Evolutionary conservation across 1,140 invertebrate genomes (phyloP), one percentile per base, ranked within the genome.

Genomic region (Myzus persicae): DNA sequence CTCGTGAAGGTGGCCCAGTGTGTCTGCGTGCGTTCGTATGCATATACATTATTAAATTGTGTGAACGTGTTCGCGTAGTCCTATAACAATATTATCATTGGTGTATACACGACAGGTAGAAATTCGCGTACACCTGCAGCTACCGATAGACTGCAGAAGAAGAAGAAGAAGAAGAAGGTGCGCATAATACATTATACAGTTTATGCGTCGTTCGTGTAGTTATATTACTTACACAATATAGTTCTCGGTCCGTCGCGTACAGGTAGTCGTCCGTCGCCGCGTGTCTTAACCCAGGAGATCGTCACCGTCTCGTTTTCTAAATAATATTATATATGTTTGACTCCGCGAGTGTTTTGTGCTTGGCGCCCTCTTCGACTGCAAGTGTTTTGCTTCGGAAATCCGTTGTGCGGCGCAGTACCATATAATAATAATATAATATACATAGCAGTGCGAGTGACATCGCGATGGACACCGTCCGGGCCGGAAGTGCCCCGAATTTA

Each of bases 401-500:
- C 48, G 48, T 51, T 51, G 48, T 36, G 31, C n/a, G 18, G 14
- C 59, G n/a, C 20, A 76, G 59, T 20, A 14, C n/a, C 4, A 18
- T n/a, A 76, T 76, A 76, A 76, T 76, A 76, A n/a, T 76, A 76
- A 6, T 36, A n/a, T 76, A 76, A 6, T 36, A n/a, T n/a, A n/a
- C 31, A 9, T 76, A 40, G 38, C 24, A 31, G 84, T 31, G 24
- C 84, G 24, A 9, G 24, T 31, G 38, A n/a, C 26, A 85, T n/a
- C n/a, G 31, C 51, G 89, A 93, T 93, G 91, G 91, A 93, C 38
- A 54, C 81, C 5, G 81, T 93, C 18, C 76, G 91, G 46, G 91
- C 81, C 36, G 91, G 91, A 51, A 93, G 91, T 54, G 91, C 91
- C 22, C 91, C 91, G 36, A 93, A 93, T 54, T 42, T 93, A 38